phyloP scores from a whole-genome alignment of 1,140 invertebrate genomes.

The Eciton burchellii region DNA sequence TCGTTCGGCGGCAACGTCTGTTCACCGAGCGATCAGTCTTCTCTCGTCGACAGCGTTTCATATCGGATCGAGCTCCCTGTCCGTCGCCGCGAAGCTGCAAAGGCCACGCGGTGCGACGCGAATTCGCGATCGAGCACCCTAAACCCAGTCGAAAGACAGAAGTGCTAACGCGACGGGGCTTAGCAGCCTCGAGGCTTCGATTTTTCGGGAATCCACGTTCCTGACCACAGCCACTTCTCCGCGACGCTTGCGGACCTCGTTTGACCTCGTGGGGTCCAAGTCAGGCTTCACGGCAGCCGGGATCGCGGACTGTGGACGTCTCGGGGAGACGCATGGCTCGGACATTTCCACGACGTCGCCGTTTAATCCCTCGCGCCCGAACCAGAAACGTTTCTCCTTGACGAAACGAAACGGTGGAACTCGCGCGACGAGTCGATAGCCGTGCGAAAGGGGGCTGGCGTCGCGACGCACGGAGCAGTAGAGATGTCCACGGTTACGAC shows the following conservation, averaged over 20 bases:
- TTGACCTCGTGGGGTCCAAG: conserved; percentile 59
- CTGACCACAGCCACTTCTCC: conserved; percentile 26
- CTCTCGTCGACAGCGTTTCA: conserved; percentile 24
- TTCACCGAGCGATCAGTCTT: conserved; percentile 12
- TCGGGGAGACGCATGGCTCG: conserved; percentile 66
- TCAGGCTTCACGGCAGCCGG: conserved; percentile 49
- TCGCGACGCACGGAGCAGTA: conserved; percentile 16
- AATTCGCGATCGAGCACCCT: not conserved
- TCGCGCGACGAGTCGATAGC: conserved; percentile 49
- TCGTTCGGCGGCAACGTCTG: not conserved
- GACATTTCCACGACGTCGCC: conserved; percentile 67
- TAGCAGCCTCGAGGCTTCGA: conserved; percentile 27
- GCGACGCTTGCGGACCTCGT: conserved; percentile 5
- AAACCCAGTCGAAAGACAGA: not conserved
- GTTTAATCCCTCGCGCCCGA: conserved; percentile 2
- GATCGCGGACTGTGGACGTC: conserved; percentile 31
- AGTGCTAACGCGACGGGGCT: conserved; percentile 8
- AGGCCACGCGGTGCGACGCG: not conserved
- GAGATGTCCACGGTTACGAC: conserved; percentile 22
- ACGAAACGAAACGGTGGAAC: conserved; percentile 21
- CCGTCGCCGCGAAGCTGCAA: not conserved
- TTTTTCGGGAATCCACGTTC: conserved; percentile 10
- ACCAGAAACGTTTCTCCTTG: not conserved
- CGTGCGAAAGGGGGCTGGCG: not conserved
- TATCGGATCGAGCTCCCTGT: not conserved